Percentiles rank a stretch among this genome's conserved stretches.
Evolutionary conservation across 2,888 invertebrate genomes (phyloP).

Genomic region (Osedax fenrisi): DNA sequence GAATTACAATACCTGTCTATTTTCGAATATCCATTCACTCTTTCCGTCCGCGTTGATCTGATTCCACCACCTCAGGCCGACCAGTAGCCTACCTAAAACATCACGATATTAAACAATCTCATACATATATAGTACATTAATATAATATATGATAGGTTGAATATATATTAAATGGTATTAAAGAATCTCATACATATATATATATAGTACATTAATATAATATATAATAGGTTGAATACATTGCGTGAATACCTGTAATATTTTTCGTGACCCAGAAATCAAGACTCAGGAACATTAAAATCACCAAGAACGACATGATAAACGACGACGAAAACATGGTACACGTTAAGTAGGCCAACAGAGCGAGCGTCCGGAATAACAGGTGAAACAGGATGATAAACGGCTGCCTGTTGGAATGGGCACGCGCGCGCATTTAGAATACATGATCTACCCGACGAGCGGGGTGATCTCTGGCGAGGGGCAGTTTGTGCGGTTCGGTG

Average conservation of each 20-base stretch:
- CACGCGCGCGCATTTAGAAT: no score
- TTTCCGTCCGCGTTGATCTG: constrained; percentile 91
- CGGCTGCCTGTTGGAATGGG: constrained; percentile 56
- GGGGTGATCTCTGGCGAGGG: no score
- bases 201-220: background rate
- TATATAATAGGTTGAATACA: background rate
- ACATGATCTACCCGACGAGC: no score
- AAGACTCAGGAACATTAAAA: constrained; percentile 77
- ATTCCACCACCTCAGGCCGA: constrained; percentile 98
- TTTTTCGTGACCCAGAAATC: constrained; percentile 99
- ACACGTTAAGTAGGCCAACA: constrained; percentile 77
- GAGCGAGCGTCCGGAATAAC: constrained; percentile 64
- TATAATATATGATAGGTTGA: constrained; percentile 2
- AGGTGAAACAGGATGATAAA: constrained; percentile 83
- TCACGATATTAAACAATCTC: no score
- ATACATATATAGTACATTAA: constrained; percentile 28
- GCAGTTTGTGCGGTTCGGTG: no score
- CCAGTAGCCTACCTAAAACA: constrained; percentile 69
- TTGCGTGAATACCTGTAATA: constrained; percentile 59
- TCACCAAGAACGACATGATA: constrained; percentile 84
- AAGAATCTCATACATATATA: background rate
- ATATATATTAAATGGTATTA: no score
- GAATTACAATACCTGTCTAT: constrained; percentile 72
- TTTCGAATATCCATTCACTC: constrained; percentile 95
- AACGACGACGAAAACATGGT: constrained; percentile 79